Evolutionary conservation across 1,140 invertebrate species (phyloP).

Genomic region (Apocrypta bakeri): DNA sequence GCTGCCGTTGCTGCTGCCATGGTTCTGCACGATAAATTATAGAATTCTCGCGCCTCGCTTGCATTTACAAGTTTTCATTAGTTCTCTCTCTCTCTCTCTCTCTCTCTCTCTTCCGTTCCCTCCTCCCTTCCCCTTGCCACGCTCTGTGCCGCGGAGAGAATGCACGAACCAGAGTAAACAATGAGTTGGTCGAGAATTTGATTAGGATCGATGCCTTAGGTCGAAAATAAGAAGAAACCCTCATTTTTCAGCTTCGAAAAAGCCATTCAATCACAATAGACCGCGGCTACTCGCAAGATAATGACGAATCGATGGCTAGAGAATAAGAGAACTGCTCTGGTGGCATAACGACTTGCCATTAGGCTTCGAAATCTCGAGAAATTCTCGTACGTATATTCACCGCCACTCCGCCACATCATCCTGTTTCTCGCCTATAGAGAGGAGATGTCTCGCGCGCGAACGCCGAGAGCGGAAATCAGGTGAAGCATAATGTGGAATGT

Average conservation of each 20-base stretch:
- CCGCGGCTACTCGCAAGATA: too few relatives aligned
- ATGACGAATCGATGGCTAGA: not conserved
- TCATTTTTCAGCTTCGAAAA: not conserved
- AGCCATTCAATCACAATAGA: not conserved
- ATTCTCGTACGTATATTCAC: not conserved
- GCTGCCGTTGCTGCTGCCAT: not conserved
- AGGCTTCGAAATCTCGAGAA: conserved; percentile 36
- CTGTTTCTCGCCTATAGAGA: not conserved
- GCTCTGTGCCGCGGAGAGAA: too few relatives aligned
- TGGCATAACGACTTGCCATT: not conserved
- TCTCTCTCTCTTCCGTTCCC: too few relatives aligned
- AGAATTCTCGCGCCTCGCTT: conserved; percentile 22
- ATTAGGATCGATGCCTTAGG: not conserved
- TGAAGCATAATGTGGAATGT: conserved; percentile 66
- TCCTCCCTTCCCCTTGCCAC: too few relatives aligned
- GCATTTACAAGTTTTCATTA: conserved; percentile 43
- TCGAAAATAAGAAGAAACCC: not conserved
- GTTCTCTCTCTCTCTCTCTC: not conserved
- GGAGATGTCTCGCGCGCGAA: not conserved
- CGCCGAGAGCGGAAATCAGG: conserved; percentile 59
- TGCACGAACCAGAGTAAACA: too few relatives aligned
- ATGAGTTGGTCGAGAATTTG: not conserved
- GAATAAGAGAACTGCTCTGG: not conserved
- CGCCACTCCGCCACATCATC: too few relatives aligned
- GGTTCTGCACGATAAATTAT: conserved; percentile 36